Conservation (phyloP, 2,888 invertebrate genomes). For the Drosophila rellima region DNA sequence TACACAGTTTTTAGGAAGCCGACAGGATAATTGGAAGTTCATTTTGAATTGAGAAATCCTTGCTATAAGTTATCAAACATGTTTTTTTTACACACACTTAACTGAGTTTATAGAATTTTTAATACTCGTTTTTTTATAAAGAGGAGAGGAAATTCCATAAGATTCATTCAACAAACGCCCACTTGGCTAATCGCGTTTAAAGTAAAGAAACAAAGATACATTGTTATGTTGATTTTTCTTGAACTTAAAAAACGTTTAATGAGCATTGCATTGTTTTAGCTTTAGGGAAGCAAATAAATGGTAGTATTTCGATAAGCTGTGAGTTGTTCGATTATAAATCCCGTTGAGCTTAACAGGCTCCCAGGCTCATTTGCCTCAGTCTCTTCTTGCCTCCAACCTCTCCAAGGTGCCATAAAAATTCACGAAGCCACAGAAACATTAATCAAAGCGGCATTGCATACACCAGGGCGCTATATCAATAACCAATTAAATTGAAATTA, state of each 20-base stretch:
- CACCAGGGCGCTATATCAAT: conserved; percentile 77
- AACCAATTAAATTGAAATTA: conserved; percentile 80
- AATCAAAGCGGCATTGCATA: conserved; percentile 76
- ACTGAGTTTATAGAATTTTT: no score
- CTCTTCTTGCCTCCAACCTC: conserved; percentile 36
- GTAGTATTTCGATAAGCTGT: conserved; percentile 35
- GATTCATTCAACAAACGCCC: background rate
- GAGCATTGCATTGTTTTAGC: conserved; percentile 21
- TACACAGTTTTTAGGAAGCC: background rate
- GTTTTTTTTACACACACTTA: no score
- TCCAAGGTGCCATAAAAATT: conserved; percentile 79
- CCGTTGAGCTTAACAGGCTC: conserved; percentile 42
- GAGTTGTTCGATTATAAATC: conserved; percentile 44
- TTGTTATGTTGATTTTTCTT: background rate
- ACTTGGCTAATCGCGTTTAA: background rate
- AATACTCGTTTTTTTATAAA: background rate
- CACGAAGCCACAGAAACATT: conserved; percentile 76
- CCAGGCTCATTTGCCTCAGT: conserved; percentile 22
- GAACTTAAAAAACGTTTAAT: conserved; percentile 18
- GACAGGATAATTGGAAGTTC: background rate
- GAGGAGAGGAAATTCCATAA: no score
- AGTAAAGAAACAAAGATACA: conserved; percentile 1
- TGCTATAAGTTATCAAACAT: background rate
- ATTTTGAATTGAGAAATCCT: background rate
- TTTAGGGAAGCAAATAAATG: conserved; percentile 33